These are phyloP conservation scores for Ecdyonurus torrentis DNA, from an alignment of 2,888 invertebrate genomes.

Conservation along the genomic window DNA sequence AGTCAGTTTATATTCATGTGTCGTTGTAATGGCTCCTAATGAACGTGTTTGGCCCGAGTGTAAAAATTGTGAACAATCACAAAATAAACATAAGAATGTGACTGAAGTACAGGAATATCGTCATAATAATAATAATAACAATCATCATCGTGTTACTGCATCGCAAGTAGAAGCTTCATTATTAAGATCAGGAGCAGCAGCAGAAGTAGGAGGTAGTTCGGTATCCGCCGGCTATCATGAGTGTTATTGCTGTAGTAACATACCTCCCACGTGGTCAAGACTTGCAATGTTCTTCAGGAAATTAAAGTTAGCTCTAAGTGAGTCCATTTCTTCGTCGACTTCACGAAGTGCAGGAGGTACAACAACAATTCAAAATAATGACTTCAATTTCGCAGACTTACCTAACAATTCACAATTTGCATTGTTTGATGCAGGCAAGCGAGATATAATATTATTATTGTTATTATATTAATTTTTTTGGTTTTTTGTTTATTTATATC, in stretches of 20 bases:
- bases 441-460: too few relatives aligned
- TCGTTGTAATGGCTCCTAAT: not conserved
- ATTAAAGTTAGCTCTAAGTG: constrained; percentile 13
- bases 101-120: not conserved
- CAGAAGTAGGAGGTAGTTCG: too few relatives aligned
- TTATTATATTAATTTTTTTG: too few relatives aligned
- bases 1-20: too few relatives aligned
- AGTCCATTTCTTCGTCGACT: constrained; percentile 5
- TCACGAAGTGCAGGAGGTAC: not conserved
- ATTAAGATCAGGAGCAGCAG: not conserved
- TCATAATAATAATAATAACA: too few relatives aligned
- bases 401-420: too few relatives aligned
- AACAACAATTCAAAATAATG: not conserved
- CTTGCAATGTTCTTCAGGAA: constrained; percentile 13
- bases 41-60: not conserved
- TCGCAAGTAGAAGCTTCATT: not conserved
- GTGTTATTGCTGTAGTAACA: constrained; percentile 1
- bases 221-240: not conserved
- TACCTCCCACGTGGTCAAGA: constrained; percentile 1
- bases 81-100: too few relatives aligned
- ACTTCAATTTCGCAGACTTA: too few relatives aligned
- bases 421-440: too few relatives aligned
- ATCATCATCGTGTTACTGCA: too few relatives aligned
- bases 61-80: not conserved
- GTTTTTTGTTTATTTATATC: too few relatives aligned